Conservation (phyloP, 2,113 vertebrate species). For the Cardinalis cardinalis region DNA sequence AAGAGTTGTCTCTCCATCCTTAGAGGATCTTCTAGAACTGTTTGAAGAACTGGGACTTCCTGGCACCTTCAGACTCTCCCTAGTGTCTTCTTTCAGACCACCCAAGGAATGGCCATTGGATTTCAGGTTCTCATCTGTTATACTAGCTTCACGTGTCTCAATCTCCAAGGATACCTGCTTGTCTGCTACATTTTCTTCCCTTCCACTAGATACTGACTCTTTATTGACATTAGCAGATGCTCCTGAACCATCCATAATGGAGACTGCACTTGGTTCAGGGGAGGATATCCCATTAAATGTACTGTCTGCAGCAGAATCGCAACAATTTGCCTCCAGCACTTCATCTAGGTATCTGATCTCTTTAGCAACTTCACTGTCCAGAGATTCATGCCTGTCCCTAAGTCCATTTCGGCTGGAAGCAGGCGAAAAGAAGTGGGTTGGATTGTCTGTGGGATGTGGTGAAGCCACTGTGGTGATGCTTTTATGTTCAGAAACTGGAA, state of each 20-base stretch:
- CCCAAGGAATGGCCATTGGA: slow-evolving; percentile 71
- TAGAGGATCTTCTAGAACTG: slow-evolving; percentile 72
- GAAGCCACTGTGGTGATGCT: slow-evolving; percentile 67
- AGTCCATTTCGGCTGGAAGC: slow-evolving; percentile 74
- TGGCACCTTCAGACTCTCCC: slow-evolving; percentile 59
- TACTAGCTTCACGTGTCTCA: slow-evolving; percentile 38
- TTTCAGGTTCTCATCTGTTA: slow-evolving; percentile 57
- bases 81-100: slow-evolving; percentile 41
- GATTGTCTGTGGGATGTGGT: slow-evolving; percentile 63
- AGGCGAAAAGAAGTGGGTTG: slow-evolving; percentile 69
- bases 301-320: slow-evolving; percentile 78
- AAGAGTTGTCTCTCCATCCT: slow-evolving; percentile 71
- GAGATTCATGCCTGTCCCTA: slow-evolving; percentile 75
- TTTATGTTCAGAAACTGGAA: slow-evolving; percentile 74
- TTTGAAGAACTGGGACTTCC: slow-evolving; percentile 73
- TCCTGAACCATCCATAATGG: slow-evolving; percentile 60
- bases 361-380: slow-evolving; percentile 88
- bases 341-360: slow-evolving; percentile 94
- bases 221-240: slow-evolving; percentile 62
- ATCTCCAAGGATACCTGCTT: slow-evolving; percentile 58
- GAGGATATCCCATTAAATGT: slow-evolving; percentile 83
- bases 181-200: slow-evolving; percentile 48
- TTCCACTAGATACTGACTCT: slow-evolving; percentile 43
- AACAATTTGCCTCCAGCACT: slow-evolving; percentile 89
- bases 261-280: slow-evolving; percentile 62